Conservation (phyloP, 1,140 invertebrate genomes). For the Heliconius melpomene region DNA sequence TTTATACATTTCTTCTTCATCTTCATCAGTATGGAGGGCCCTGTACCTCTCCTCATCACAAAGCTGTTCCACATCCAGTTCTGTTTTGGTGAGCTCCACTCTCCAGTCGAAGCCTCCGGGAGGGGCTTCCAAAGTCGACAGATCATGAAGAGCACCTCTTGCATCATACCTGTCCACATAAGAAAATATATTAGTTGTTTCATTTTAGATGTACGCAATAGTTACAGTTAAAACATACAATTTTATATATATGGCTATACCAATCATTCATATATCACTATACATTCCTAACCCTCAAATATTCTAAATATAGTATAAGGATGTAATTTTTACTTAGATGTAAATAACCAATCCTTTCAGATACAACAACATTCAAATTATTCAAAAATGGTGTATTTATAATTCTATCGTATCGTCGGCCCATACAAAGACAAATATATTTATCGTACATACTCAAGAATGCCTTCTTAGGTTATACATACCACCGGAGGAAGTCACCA, state of each 20-base stretch:
- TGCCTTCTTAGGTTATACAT: conserved; percentile 75
- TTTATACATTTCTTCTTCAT: conserved; percentile 92
- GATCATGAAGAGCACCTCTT: conserved; percentile 92
- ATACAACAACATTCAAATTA: background rate
- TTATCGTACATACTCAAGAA: conserved; percentile 63
- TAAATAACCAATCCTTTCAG: background rate
- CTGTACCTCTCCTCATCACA: conserved; percentile 96
- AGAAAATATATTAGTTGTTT: conserved; percentile 24
- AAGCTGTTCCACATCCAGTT: conserved; percentile 91
- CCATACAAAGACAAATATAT: conserved; percentile 32
- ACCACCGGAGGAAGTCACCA: conserved; percentile 73
- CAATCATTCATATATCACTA: background rate
- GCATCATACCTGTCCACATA: conserved; percentile 94
- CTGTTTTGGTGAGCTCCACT: conserved; percentile 87
- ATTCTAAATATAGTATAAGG: background rate
- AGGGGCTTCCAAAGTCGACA: conserved; percentile 87
- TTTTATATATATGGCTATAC: background rate
- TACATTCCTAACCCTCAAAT: background rate
- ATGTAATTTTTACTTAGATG: no score
- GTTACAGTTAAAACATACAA: background rate
- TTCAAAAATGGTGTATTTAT: background rate
- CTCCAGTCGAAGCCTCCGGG: conserved; percentile 87
- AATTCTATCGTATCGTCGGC: conserved; percentile 7
- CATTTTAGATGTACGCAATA: background rate
- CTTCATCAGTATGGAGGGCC: conserved; percentile 92